Evolutionary conservation across 2,797 vertebrate species (phyloP).

Genomic region (Meriones psammophilus): DNA sequence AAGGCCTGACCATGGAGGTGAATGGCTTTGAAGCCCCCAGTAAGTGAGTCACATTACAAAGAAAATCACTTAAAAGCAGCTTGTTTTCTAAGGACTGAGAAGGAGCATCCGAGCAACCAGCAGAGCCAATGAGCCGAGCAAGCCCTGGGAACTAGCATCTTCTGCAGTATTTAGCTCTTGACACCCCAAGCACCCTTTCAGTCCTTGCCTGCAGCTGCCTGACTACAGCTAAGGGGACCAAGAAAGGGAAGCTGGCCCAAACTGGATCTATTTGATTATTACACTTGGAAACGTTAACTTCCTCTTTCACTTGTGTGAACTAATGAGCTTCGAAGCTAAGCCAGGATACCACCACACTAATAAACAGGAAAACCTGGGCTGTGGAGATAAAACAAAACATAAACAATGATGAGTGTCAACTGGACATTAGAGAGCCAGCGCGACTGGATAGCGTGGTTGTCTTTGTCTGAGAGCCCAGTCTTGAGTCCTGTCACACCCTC

Average conservation of each 20-base stretch:
- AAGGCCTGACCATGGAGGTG: background rate
- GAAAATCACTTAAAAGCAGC: background rate
- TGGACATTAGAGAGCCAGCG: background rate
- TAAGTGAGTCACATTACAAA: conserved; percentile 41
- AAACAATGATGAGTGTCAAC: conserved; percentile 10
- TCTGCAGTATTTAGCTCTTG: background rate
- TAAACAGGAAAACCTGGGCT: conserved; percentile 54
- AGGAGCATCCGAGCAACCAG: background rate
- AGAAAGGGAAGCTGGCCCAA: background rate
- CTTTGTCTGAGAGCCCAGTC: conserved; percentile 11
- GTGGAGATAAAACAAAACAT: conserved; percentile 53
- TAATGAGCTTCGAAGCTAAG: conserved; percentile 13
- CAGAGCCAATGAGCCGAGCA: background rate
- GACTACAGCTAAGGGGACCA: background rate
- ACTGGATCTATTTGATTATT: conserved; percentile 23
- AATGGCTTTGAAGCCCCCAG: background rate
- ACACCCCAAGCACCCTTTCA: background rate
- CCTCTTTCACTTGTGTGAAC: conserved; percentile 36
- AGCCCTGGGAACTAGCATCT: background rate
- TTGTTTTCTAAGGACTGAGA: conserved; percentile 12
- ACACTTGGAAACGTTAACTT: conserved; percentile 40
- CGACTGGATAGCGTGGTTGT: conserved; percentile 17
- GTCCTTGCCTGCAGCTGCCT: background rate
- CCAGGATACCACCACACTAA: background rate
- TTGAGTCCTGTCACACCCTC: background rate